These are phyloP conservation scores for Semnopithecus entellus DNA, from an alignment of 2,113 vertebrate genomes.

Conservation along the genomic window DNA sequence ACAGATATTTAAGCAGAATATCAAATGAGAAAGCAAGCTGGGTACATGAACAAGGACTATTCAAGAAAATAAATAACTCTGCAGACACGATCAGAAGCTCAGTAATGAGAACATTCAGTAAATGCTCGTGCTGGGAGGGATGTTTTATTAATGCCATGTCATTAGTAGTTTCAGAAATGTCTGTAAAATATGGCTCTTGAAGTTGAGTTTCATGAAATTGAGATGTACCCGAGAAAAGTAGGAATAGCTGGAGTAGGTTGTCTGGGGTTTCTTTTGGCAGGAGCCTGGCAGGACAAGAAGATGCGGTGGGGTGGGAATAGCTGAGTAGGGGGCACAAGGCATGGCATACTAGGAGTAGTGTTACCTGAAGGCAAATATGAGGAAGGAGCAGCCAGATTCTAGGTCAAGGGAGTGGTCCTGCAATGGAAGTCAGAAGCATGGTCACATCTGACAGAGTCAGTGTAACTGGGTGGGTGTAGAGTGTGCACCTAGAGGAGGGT, in stretches of 20 bases:
- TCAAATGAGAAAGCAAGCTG: slow-evolving; percentile 38
- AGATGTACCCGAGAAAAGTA: not conserved
- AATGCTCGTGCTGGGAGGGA: slow-evolving; percentile 9
- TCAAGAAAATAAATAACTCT: slow-evolving; percentile 30
- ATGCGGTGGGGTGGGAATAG: not conserved
- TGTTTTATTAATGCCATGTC: slow-evolving; percentile 58
- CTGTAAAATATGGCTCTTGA: not conserved
- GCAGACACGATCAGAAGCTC: slow-evolving; percentile 36
- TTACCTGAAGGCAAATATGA: no score
- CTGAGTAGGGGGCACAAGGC: not conserved
- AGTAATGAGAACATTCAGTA: slow-evolving; percentile 53
- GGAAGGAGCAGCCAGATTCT: not conserved
- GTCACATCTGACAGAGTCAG: not conserved
- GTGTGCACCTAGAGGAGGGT: not conserved
- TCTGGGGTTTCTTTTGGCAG: not conserved
- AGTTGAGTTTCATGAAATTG: not conserved
- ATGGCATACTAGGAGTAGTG: not conserved
- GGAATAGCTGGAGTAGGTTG: fast-evolving
- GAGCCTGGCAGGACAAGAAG: no score
- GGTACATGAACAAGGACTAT: not conserved
- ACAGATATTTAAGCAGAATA: slow-evolving; percentile 51
- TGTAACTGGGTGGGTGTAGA: not conserved
- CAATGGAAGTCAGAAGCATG: not conserved
- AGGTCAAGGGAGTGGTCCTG: not conserved
- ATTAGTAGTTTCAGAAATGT: slow-evolving; percentile 21